phyloP scores from a whole-genome alignment of 2,888 invertebrate genomes.

The Dynastes hyllus region DNA sequence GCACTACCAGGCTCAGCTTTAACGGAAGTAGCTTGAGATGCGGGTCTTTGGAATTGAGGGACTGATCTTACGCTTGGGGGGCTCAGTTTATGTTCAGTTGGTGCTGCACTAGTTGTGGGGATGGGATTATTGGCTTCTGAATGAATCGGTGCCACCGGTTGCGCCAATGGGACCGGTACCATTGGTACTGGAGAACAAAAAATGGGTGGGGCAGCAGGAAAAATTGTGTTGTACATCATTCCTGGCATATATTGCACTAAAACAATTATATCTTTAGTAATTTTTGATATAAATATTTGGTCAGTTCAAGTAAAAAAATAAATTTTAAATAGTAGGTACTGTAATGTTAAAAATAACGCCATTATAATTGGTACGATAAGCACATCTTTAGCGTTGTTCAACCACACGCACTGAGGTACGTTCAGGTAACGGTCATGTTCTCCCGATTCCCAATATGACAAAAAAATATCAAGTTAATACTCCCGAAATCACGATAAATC shows the following conservation, averaged over 20 bases:
- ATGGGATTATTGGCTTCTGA: conserved; percentile 51
- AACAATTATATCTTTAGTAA: conserved; percentile 59
- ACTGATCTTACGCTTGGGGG: conserved; percentile 56
- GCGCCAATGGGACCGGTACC: conserved; percentile 64
- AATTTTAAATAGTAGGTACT: too few species aligned
- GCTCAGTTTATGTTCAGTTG: conserved; percentile 60
- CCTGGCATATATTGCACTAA: conserved; percentile 79
- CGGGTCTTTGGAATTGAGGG: conserved; percentile 68
- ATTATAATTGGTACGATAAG: too few species aligned
- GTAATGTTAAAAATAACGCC: too few species aligned
- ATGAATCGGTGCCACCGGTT: conserved; percentile 58
- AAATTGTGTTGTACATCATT: conserved; percentile 75
- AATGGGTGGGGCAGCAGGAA: conserved; percentile 73
- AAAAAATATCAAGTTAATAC: too few species aligned
- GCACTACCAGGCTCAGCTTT: conserved; percentile 75
- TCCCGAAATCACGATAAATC: too few species aligned
- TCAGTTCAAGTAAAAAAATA: too few species aligned
- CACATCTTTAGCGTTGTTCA: too few species aligned
- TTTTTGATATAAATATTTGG: too few species aligned
- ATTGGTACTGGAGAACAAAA: conserved; percentile 76
- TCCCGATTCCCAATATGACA: too few species aligned
- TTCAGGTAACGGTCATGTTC: too few species aligned
- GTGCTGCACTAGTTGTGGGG: conserved; percentile 1
- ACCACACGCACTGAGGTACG: too few species aligned
- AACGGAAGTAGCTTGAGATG: conserved; percentile 74